phyloP scores from a whole-genome alignment of 2,888 invertebrate species.

The Drosophila percnosoma region DNA sequence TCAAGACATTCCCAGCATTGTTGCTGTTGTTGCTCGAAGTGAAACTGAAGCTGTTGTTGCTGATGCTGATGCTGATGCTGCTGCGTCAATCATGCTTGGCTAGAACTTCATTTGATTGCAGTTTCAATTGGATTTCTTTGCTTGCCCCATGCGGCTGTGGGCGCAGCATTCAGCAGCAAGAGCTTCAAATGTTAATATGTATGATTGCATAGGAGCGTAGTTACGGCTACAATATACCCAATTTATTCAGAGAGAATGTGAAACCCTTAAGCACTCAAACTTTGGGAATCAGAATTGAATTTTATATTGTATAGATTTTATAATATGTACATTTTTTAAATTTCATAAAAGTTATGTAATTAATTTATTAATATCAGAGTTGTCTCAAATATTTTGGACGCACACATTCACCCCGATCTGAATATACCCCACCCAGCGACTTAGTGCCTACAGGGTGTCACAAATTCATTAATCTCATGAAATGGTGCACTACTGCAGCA shows the following conservation, averaged over 20 bases:
- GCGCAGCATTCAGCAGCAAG: constrained; percentile 50
- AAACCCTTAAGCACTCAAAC: background rate
- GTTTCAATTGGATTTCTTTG: constrained; percentile 44
- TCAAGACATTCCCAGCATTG: constrained; percentile 76
- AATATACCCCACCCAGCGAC: background rate
- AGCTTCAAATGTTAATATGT: constrained; percentile 46
- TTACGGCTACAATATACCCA: constrained; percentile 19
- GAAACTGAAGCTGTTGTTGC: constrained; percentile 25
- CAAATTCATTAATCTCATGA: constrained; percentile 49
- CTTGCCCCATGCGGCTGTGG: constrained; percentile 55
- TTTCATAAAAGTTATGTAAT: background rate
- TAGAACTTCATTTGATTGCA: constrained; percentile 58
- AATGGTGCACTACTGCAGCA: constrained; percentile 39
- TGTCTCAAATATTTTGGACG: background rate
- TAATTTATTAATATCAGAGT: background rate
- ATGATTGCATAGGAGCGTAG: background rate
- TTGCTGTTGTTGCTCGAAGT: constrained; percentile 22
- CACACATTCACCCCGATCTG: background rate
- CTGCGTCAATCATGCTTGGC: constrained; percentile 55
- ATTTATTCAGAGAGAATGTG: background rate
- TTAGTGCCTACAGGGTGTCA: background rate
- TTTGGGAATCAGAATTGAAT: background rate
- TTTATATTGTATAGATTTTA: background rate
- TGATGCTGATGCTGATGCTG: constrained; percentile 27
- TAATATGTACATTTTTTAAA: background rate